phyloP scores from a whole-genome alignment of 2,797 vertebrate genomes.

The Labroides dimidiatus region DNA sequence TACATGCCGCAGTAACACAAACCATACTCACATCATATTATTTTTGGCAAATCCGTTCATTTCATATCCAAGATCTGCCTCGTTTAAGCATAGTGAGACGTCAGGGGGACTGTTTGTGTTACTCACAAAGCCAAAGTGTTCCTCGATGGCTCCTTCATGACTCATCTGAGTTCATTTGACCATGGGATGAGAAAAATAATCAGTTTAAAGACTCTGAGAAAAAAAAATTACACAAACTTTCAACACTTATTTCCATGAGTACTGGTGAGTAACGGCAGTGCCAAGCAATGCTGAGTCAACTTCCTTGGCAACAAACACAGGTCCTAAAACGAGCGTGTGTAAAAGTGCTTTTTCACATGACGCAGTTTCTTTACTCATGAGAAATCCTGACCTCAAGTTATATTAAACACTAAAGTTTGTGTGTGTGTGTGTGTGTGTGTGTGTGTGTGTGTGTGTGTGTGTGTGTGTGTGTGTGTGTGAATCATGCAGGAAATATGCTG shows the following conservation, averaged over 20 bases:
- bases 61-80: constrained; percentile 36
- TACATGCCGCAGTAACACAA: constrained; percentile 25
- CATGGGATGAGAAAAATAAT: constrained; percentile 44
- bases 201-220: constrained; percentile 16
- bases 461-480: constrained; percentile 33
- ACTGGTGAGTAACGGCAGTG: constrained; percentile 59
- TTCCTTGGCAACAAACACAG: constrained; percentile 41
- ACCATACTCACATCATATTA: constrained; percentile 34
- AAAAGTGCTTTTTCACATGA: constrained; percentile 56
- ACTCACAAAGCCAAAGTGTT: constrained; percentile 37
- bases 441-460: constrained; percentile 27
- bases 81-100: constrained; percentile 27
- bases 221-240: constrained; percentile 36
- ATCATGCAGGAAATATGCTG: constrained; percentile 45
- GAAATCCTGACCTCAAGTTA: constrained; percentile 52
- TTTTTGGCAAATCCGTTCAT: constrained; percentile 27
- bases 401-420: constrained; percentile 37
- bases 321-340: constrained; percentile 38
- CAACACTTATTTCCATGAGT: constrained; percentile 55
- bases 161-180: constrained; percentile 60
- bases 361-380: constrained; percentile 48
- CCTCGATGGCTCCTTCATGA: constrained; percentile 39
- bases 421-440: constrained; percentile 25
- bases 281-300: constrained; percentile 70
- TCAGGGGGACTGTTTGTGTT: constrained; percentile 38